Base-by-base conservation (phyloP, 1,140 invertebrate genomes). In the Psix sp. region DNA sequence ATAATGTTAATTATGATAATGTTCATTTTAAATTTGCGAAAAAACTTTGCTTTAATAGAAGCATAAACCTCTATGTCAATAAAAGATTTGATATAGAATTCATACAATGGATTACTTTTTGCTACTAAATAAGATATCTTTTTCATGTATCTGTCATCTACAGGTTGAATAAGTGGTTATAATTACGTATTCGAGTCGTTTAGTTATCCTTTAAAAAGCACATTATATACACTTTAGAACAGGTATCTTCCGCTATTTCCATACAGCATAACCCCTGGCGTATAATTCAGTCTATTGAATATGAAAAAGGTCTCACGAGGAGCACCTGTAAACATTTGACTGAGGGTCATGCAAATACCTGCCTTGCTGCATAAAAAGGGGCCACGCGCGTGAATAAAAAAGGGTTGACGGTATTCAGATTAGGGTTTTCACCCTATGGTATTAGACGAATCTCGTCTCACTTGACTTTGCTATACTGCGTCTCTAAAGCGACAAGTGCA, bases 331-430 rank as follows among this genome's bases (percentile, higher is more conserved):
- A 35, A 39, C 10, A 14, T 35, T 5, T 11, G 13, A 35, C n/a
- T 13, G 33, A 11, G 56, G 52, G 67, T 60, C 80, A 84, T 84
- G 82, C 81, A 83, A 84, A 83, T 82, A 80, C 78, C 77, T 79
- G 73, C 49, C 36, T 43, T 60, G 74, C 79, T 80, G 82, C 82
- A 80, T 85, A 84, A 85, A 83, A 85, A 83, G 65, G 77, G 70
- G 76, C 68, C 67, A 5, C 54, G 46, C 17, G 38, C 14, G 56
- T 26, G 33, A 52, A 59, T 51, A 73, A 65, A 43, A 43, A 70
- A 52, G 54, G 48, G 48, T 76, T 72, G 51, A 49, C 36, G 42
- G 36, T 86, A 86, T 87, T 86, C 84, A 86, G 84, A 87, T 87
- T 82, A 85, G 80, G 78, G 76, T 67, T 65, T 62, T 72, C 51